Evolutionary conservation across 2,113 vertebrate species (phyloP).

Genomic region (Mellivora capensis): DNA sequence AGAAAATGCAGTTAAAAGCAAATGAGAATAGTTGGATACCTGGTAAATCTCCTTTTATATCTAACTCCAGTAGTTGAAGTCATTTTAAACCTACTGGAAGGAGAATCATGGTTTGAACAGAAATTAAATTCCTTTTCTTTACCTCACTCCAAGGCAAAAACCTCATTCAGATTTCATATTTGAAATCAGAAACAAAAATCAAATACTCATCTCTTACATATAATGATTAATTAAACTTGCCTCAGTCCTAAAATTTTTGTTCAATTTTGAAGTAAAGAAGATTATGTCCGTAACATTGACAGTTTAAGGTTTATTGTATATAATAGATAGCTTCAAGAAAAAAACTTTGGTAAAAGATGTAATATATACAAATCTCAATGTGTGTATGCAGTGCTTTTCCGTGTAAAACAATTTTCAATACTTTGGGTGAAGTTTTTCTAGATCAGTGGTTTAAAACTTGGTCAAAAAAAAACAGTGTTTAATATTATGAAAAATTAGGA

Average conservation of each 20-base stretch:
- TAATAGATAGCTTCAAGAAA: background rate
- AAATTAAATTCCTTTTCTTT: constrained; percentile 28
- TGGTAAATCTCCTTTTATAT: background rate
- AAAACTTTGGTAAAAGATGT: background rate
- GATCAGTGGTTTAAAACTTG: background rate
- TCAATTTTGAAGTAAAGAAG: constrained; percentile 8
- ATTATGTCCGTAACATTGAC: background rate
- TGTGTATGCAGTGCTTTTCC: background rate
- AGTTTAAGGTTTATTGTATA: background rate
- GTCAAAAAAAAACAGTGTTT: background rate
- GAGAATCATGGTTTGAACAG: background rate
- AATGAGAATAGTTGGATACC: background rate
- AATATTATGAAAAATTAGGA: background rate
- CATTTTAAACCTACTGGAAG: background rate
- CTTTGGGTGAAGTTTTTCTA: background rate
- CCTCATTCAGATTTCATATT: background rate
- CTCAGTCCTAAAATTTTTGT: background rate
- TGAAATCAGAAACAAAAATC: background rate
- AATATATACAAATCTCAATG: background rate
- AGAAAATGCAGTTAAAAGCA: background rate
- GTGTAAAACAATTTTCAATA: background rate
- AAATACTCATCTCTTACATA: background rate
- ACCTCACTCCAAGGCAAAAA: background rate
- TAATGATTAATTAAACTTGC: background rate
- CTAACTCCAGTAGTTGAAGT: background rate